These are phyloP conservation scores for Botia almorhae DNA, from an alignment of 2,797 vertebrate species.

Conservation along the genomic window DNA sequence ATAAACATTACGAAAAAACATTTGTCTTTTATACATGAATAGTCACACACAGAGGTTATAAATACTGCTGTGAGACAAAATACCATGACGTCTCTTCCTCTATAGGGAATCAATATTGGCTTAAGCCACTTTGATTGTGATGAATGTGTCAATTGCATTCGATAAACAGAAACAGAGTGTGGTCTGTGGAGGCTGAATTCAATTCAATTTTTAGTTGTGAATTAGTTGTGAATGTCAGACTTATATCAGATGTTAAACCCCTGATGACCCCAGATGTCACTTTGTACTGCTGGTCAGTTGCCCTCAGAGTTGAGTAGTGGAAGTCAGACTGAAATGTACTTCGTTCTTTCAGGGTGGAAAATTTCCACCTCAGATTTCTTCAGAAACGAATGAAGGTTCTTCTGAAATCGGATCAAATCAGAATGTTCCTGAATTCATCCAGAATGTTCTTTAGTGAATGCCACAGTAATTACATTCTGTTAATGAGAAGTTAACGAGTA, in stretches of 20 bases:
- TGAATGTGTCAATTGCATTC: slow-evolving; percentile 63
- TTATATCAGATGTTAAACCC: background rate
- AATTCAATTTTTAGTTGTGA: background rate
- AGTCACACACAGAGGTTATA: background rate
- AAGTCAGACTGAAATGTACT: too few relatives aligned
- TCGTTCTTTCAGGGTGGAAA: too few relatives aligned
- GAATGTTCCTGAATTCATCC: background rate
- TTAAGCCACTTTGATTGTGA: slow-evolving; percentile 60
- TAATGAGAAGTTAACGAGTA: too few relatives aligned
- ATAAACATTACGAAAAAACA: background rate
- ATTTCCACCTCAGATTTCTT: too few relatives aligned
- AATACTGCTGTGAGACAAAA: background rate
- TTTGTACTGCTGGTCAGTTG: background rate
- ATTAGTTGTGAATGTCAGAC: background rate
- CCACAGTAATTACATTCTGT: background rate
- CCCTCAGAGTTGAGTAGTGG: background rate
- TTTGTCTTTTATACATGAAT: background rate
- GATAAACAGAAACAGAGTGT: slow-evolving; percentile 45
- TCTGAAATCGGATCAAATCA: too few relatives aligned
- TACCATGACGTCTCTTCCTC: slow-evolving; percentile 36
- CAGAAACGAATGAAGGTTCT: too few relatives aligned
- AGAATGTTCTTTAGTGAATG: background rate
- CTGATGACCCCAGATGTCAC: background rate
- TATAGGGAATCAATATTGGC: slow-evolving; percentile 31
- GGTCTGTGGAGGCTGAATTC: slow-evolving; percentile 16